Base-by-base conservation (phyloP, 2,888 invertebrate species). In the Eupithecia dodoneata region DNA sequence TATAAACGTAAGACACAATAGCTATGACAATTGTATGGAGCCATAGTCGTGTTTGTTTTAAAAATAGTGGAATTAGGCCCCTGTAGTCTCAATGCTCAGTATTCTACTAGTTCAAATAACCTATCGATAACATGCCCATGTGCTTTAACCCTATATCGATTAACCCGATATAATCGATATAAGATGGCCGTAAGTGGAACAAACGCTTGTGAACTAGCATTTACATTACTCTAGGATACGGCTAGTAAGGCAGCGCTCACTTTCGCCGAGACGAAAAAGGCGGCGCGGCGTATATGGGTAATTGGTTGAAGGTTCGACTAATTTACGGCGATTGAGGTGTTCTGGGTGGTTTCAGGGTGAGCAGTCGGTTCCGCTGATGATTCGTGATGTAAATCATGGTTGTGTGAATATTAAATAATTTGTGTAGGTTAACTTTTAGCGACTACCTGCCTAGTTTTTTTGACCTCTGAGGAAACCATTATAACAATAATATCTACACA, bases 101-200 rank as follows among this genome's bases (percentile, higher is more conserved):
- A 59, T 59, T 18, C 9, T 18, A 18, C 4, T 59, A 18, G 9
- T 18, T 59, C 9, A 59, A 18, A 59, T 59, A 10, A 59, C 18
- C 59, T 59, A 63, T 30, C 63, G 63, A 63, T 63, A 63, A 30
- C 18, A 30, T 30, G 30, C 63, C 30, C 12, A 12, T 63, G 30
- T 63, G 63, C 59, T n/a, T 45, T 71, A 83, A 83, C 76, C 75
- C 77, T 79, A 77, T 83, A 84, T 78, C 84, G 84, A 87, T 87
- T 83, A 84, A 85, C 85, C 84, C 79, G 74, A 85, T 88, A 87
- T 86, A 80, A 79, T 59, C 79, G 74, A 85, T 88, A 87, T 86
- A 80, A 79, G 30, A 30, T 80, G 81, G 81, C 87, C 84, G 86
- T 87, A 87, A 87, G 85, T 84, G 82, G 84, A 83, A 87, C 86